phyloP scores from a whole-genome alignment of 2,888 invertebrate genomes.

The Polyommatus icarus region DNA sequence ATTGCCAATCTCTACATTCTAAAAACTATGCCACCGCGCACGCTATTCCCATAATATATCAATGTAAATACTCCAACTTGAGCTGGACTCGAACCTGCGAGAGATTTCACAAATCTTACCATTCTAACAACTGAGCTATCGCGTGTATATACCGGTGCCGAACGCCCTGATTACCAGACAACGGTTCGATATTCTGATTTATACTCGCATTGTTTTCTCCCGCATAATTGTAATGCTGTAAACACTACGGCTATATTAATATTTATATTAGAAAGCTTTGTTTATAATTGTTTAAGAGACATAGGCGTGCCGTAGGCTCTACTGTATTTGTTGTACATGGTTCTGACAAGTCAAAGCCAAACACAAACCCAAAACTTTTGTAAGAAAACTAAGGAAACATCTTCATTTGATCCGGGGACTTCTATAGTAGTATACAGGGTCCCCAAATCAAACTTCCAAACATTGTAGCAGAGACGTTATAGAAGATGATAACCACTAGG shows the following conservation, averaged over 20 bases:
- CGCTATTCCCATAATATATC: no score
- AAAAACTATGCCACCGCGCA: no score
- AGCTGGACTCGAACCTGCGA: background rate
- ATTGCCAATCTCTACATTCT: no score
- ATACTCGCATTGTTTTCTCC: conserved; percentile 31
- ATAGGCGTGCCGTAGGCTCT: background rate
- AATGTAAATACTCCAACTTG: background rate
- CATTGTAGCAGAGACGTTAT: no score
- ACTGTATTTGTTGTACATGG: no score
- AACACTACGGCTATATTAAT: conserved; percentile 11
- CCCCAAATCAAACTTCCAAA: no score
- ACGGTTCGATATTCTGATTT: conserved; percentile 52
- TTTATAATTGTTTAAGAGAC: background rate
- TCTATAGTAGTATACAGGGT: no score
- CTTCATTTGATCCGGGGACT: no score
- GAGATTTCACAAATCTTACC: background rate
- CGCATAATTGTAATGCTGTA: conserved; percentile 29
- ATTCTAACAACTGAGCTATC: conserved; percentile 30
- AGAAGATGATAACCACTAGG: no score
- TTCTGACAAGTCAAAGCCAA: no score
- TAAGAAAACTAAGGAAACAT: no score
- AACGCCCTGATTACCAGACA: conserved; percentile 49
- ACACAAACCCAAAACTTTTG: no score
- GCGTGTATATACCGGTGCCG: conserved; percentile 38
- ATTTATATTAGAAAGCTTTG: conserved; percentile 19